phyloP scores from a whole-genome alignment of 2,113 vertebrate genomes.

The Taxidea taxus region DNA sequence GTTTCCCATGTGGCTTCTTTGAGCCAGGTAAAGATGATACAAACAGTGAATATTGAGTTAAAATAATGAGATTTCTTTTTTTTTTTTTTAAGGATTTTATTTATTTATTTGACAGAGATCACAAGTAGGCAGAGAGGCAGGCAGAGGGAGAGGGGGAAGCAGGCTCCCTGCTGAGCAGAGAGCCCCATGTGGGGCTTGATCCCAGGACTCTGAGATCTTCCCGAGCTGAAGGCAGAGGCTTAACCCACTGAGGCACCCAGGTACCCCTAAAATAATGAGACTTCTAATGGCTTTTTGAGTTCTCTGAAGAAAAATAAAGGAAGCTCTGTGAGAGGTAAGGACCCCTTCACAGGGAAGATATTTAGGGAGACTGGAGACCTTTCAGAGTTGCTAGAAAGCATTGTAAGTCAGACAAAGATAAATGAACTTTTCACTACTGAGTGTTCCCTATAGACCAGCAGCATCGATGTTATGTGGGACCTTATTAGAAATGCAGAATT shows the following conservation, averaged over 20 bases:
- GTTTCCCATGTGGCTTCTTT: background rate
- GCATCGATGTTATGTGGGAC: rapidly evolving
- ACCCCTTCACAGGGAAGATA: background rate
- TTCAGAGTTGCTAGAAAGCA: background rate
- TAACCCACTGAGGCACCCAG: too few species aligned
- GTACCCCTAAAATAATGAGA: background rate
- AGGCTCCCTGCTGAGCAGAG: too few species aligned
- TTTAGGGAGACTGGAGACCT: background rate
- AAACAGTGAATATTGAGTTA: background rate
- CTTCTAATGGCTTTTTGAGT: background rate
- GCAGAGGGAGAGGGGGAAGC: too few species aligned
- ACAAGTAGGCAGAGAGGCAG: too few species aligned
- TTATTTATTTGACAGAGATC: too few species aligned
- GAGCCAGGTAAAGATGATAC: background rate
- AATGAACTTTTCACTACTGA: background rate
- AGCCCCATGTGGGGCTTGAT: too few species aligned
- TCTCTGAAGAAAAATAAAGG: background rate
- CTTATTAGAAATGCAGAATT: background rate
- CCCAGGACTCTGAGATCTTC: too few species aligned
- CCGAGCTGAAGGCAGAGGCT: too few species aligned
- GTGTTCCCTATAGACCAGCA: background rate
- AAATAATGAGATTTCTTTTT: background rate
- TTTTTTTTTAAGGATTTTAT: too few species aligned
- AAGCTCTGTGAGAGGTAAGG: background rate
- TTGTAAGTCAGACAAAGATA: background rate